Percentiles rank a stretch among this genome's conserved stretches.
phyloP scores from a whole-genome alignment of 2,888 invertebrate species.

The Microchrysa polita region DNA sequence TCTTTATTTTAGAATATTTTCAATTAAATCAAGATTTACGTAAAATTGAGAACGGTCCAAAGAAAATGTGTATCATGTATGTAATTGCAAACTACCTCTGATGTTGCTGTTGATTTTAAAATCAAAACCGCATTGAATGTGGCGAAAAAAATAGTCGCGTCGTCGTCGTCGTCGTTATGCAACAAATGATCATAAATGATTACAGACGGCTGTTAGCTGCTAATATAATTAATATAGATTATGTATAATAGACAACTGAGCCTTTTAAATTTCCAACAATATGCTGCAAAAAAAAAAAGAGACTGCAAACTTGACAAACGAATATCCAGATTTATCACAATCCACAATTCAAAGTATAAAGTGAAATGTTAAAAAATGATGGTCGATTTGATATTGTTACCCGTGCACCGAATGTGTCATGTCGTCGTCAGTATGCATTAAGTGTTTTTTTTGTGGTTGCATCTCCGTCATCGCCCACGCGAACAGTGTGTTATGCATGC shows the following conservation, averaged over 20 bases:
- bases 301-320: too few species aligned
- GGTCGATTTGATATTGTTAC: too few species aligned
- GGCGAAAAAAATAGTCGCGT: constrained; percentile 20
- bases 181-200: constrained; percentile 36
- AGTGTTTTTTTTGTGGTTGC: constrained; percentile 4
- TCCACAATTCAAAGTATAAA: too few species aligned
- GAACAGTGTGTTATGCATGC: neutral
- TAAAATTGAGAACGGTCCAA: constrained; percentile 3
- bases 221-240: too few species aligned
- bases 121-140: constrained; percentile 30
- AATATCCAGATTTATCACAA: too few species aligned
- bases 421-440: neutral
- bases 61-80: neutral
- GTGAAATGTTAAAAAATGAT: too few species aligned
- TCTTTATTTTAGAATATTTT: too few species aligned
- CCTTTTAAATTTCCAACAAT: too few species aligned
- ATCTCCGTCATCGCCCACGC: neutral
- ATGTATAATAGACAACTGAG: too few species aligned
- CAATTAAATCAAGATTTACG: too few species aligned
- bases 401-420: too few species aligned
- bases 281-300: too few species aligned
- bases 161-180: neutral
- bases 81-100: constrained; percentile 31
- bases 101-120: constrained; percentile 31
- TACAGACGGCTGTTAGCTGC: constrained; percentile 14